phyloP scores from a whole-genome alignment of 2,113 vertebrate species.

The Rhizomys pruinosus region DNA sequence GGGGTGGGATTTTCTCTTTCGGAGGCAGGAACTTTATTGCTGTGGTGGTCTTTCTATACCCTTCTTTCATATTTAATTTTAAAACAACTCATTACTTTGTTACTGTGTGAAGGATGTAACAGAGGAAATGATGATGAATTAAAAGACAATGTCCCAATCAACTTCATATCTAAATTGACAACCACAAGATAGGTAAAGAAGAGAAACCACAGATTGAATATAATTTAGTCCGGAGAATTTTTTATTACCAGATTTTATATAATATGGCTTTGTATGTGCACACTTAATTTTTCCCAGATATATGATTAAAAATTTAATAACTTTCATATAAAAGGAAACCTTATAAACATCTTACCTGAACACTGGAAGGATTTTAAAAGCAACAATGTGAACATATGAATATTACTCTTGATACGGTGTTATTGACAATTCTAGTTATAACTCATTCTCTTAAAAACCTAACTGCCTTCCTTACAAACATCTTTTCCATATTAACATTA shows the following conservation, averaged over 20 bases:
- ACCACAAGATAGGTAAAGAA: not conserved
- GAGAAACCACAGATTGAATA: not conserved
- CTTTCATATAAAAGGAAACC: no score
- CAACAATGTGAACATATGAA: not conserved
- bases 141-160: not conserved
- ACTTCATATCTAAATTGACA: not conserved
- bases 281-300: no score
- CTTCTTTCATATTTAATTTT: not conserved
- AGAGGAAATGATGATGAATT: not conserved
- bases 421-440: not conserved
- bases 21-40: not conserved
- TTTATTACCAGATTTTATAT: not conserved
- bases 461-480: not conserved
- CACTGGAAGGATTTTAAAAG: no score
- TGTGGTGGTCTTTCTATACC: not conserved
- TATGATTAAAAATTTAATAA: no score
- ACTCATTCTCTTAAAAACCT: not conserved
- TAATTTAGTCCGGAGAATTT: not conserved
- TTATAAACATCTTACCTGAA: no score
- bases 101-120: not conserved
- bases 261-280: not conserved
- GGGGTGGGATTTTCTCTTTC: not conserved
- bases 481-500: not conserved
- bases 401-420: no score
- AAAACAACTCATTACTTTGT: not conserved